A percentile compares a stretch with the other conserved stretches of the same genome.
These are phyloP conservation scores for Polypterus bichir DNA, from an alignment of 2,113 vertebrate genomes.

Conservation along the genomic window DNA sequence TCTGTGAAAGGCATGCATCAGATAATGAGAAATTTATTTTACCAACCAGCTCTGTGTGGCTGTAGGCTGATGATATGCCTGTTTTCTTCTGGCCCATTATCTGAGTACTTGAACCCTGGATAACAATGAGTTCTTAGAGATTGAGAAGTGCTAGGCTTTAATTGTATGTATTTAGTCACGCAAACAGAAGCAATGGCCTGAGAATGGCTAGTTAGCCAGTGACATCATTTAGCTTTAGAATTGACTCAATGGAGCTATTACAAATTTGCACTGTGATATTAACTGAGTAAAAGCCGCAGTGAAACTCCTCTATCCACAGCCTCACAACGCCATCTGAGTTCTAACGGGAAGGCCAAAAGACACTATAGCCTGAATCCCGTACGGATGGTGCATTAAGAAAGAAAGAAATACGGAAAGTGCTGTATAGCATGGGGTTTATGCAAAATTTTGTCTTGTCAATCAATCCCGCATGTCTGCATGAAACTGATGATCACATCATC, in stretches of 20 bases:
- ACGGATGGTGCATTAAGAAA: too few relatives aligned
- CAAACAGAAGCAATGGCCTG: constrained; percentile 98
- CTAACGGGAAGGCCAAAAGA: too few relatives aligned
- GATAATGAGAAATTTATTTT: constrained; percentile 80
- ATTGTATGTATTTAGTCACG: constrained; percentile 99
- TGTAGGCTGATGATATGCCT: constrained; percentile 60
- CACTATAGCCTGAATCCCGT: too few relatives aligned
- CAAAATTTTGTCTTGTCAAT: constrained; percentile 77
- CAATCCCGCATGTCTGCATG: constrained; percentile 82
- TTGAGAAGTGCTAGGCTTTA: constrained; percentile 93
- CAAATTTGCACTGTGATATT: constrained; percentile 58
- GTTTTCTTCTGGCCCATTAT: constrained; percentile 93
- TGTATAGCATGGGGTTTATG: constrained; percentile 62
- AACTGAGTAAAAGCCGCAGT: constrained; percentile 40
- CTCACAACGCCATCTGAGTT: too few relatives aligned
- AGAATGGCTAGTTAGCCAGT: constrained; percentile 94
- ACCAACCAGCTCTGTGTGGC: constrained; percentile 68
- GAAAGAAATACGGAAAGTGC: constrained; percentile 36
- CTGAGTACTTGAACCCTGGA: constrained; percentile 95
- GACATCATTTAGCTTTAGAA: constrained; percentile 85
- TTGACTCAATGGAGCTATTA: constrained; percentile 77
- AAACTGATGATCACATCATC: constrained; percentile 85
- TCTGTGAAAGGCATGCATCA: constrained; percentile 46
- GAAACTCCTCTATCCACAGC: constrained; percentile 35
- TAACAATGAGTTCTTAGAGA: constrained; percentile 98